Base-by-base conservation (phyloP, 2,888 invertebrate genomes). In the Carcina quercana region DNA sequence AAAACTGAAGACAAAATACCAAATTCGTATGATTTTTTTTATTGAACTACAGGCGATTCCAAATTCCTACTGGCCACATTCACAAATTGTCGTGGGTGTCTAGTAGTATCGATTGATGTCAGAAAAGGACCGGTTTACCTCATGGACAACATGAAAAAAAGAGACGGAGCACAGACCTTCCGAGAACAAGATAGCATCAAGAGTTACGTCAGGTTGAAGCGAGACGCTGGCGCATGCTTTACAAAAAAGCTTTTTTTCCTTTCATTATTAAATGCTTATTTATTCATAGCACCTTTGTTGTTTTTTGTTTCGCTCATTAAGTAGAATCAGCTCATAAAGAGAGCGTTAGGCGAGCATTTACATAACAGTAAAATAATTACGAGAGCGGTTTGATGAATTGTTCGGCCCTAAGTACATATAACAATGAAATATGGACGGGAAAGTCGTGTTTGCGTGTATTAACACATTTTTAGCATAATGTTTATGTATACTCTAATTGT, bases 201-300 rank as follows among this genome's bases (percentile, higher is more conserved):
- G 55, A 69, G 51, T 60, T 55, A 60, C 59, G 57, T 59, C 54
- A 61, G 59, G 72, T 67, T 65, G 71, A 59, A 70, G 56, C 59
- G 70, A 66, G 73, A 71, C 72, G 61, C 63, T 55, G 69, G 68
- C 71, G 72, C 68, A 70, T 55, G n/a, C 62, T 61, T 72, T 68
- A 71, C 76, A 71, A 74, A 68, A 65, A 47, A 40, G 39, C 54
- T 60, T 60, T 42, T 34, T 45, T 62, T 59, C 53, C 55, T 47
- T 43, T 39, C 45, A 61, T 66, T 68, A 63, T 65, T 65, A 60
- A 67, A 65, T 65, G 63, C 56, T 69, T 71, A 69, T 71, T 72
- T 76, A 79, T 79, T 79, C 73, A 75, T 75, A 75, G 78, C 78
- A 78, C 76, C 74, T 82, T 80, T 79, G 75, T 76, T 70, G 74